Evolutionary conservation across 2,797 vertebrate species (phyloP).

Genomic region (Falco peregrinus): DNA sequence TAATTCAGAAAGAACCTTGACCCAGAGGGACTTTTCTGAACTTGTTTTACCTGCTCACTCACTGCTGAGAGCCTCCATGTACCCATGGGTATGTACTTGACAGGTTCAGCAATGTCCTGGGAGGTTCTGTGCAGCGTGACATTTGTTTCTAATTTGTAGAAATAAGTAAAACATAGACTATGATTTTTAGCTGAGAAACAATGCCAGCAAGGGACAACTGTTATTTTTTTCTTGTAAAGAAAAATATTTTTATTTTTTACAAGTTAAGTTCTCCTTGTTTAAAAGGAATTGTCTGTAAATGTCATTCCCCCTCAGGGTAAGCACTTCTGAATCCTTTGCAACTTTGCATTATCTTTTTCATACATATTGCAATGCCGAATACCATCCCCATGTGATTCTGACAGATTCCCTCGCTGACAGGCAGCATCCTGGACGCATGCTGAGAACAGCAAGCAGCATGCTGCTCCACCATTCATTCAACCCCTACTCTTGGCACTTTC

Average conservation of each 20-base stretch:
- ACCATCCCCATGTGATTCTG: background rate
- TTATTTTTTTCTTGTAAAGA: background rate
- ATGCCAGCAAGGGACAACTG: background rate
- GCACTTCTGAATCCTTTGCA: background rate
- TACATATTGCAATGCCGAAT: background rate
- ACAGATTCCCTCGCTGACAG: background rate
- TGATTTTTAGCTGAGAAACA: background rate
- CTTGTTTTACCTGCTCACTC: background rate
- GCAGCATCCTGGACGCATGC: rapidly evolving
- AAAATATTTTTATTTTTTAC: background rate
- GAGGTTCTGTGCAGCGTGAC: background rate
- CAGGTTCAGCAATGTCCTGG: background rate
- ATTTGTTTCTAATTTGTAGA: background rate
- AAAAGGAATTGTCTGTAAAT: background rate
- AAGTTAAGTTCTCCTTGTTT: background rate
- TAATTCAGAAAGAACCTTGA: background rate
- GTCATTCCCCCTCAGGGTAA: background rate
- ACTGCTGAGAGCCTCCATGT: background rate
- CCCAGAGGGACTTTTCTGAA: background rate
- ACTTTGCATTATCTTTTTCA: background rate
- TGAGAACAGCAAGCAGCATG: background rate
- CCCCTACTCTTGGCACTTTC: background rate
- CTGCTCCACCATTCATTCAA: background rate
- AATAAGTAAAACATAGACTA: background rate
- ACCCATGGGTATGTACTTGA: background rate